Evolutionary conservation across 2,888 invertebrate genomes (phyloP), one percentile per base, ranked within the genome.

Genomic region (Coelogynopora nodosa): DNA sequence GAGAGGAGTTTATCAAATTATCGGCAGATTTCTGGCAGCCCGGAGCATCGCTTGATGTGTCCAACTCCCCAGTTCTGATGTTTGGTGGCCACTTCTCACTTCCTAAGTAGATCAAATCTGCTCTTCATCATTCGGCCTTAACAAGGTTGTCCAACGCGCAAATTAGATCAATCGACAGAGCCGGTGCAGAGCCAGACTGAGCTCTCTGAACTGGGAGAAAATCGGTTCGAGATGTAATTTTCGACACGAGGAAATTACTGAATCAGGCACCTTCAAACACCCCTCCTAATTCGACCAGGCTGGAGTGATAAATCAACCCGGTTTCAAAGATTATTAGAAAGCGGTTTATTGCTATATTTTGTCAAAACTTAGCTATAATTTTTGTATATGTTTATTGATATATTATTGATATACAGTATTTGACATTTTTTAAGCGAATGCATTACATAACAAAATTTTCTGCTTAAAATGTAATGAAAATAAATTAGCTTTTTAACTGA

Each of bases 161-260:
- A 74, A 74, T 74, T 74, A 74, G 74, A 74, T 74, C 74, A 74
- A 26, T 26, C 74, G 2, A 5, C 10, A 13, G 23, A n/a, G 23
- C 10, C 2, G 27, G 74, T 74, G 10, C 23, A 2, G 74, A 13
- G 74, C 74, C 23, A 74, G 74, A 2, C 10, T 74, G 5, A n/a
- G 2, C 74, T 13, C 74, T 2, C 5, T 10, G 23, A 74, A 26
- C 23, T 74, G 18, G 23, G 49, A 26, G 74, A 74, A 74, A 74
- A 74, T 74, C 74, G 74, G 18, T 74, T 74, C 23, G 74, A 74
- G 74, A 74, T 74, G 74, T 74, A 74, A 74, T 74, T 74, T 74
- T 74, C 74, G 74, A 74, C 5, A 26, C 74, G 27, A 74, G 74
- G 74, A 74, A 74, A 74, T 74, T 74, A 74, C 74, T 74, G 74